Conservation (phyloP, 2,113 vertebrate species). For the Elanoides forficatus region DNA sequence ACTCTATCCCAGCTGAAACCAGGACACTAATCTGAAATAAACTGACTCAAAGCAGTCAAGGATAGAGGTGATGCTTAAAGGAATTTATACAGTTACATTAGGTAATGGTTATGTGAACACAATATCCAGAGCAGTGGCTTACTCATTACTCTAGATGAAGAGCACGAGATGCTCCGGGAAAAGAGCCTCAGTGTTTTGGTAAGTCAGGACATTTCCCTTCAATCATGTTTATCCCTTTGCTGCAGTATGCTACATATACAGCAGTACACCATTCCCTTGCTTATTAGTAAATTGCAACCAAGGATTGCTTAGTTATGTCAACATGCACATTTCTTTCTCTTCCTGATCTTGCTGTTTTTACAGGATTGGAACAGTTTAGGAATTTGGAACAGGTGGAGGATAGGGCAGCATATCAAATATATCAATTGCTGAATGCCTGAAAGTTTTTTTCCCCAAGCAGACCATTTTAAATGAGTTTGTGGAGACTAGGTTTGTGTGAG, state of each 20-base stretch:
- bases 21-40: neutral
- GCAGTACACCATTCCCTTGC: neutral
- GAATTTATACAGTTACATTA: neutral
- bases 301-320: neutral
- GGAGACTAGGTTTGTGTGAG: neutral
- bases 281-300: neutral
- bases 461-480: neutral
- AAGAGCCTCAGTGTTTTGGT: neutral
- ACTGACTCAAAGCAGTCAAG: neutral
- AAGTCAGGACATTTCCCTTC: neutral
- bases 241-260: neutral
- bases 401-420: neutral
- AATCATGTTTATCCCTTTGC: neutral
- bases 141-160: neutral
- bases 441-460: neutral
- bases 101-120: neutral
- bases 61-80: neutral
- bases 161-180: neutral
- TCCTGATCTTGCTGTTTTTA: neutral
- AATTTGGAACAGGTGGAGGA: neutral
- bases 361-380: neutral
- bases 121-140: neutral
- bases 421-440: neutral
- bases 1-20: too few species aligned
- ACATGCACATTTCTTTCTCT: neutral